Conservation (phyloP, 2,113 vertebrate genomes). For the Leptocoma aspasia region DNA sequence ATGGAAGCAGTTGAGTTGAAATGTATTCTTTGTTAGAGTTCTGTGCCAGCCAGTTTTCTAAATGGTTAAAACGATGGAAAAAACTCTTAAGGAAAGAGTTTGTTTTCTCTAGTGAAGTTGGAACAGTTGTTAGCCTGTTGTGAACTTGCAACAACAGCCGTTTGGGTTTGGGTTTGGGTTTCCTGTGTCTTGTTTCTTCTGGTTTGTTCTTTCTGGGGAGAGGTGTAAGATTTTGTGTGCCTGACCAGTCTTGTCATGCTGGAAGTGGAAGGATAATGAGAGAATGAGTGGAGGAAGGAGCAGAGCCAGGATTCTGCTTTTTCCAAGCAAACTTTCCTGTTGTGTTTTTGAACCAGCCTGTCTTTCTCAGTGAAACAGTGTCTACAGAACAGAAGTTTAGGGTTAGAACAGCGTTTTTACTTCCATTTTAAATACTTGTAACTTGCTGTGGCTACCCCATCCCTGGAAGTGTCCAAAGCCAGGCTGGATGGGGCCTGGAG, state of each 20-base stretch:
- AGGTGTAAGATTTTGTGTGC: background rate
- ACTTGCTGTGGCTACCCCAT: background rate
- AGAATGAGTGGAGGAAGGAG: background rate
- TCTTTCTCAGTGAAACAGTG: background rate
- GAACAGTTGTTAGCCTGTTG: background rate
- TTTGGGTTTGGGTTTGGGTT: background rate
- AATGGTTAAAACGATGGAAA: background rate
- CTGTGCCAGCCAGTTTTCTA: background rate
- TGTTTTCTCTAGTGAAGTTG: background rate
- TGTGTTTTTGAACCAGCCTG: background rate
- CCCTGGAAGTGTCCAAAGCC: background rate
- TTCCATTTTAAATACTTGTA: background rate
- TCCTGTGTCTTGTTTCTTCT: background rate
- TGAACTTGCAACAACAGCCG: background rate
- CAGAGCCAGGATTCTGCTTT: background rate
- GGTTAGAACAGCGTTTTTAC: background rate
- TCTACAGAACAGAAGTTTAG: background rate
- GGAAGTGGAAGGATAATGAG: background rate
- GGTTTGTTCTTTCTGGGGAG: background rate
- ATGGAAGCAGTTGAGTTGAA: background rate
- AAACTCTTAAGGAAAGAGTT: background rate
- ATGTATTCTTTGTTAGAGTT: background rate
- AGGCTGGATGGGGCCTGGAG: background rate
- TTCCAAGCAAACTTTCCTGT: fast-evolving
- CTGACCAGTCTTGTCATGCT: background rate